phyloP scores from a whole-genome alignment of 2,888 invertebrate genomes.

The Drosophila robusta region DNA sequence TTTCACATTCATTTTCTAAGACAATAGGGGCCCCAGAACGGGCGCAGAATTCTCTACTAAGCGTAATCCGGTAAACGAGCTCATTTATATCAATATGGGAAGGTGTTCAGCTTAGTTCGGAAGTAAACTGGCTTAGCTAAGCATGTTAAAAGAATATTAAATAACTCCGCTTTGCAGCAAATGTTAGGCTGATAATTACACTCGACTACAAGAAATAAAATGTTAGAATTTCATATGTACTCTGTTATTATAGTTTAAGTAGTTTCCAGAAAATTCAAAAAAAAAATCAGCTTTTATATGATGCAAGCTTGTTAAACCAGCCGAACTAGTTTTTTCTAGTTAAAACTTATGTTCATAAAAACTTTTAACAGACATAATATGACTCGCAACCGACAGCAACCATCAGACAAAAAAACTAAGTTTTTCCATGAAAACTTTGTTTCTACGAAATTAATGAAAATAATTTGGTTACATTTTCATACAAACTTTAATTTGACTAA shows the following conservation, averaged over 20 bases:
- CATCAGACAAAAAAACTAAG: neutral
- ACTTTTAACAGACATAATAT: conserved; percentile 6
- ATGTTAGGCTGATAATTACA: conserved; percentile 9
- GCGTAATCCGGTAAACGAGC: conserved; percentile 13
- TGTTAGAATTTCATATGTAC: neutral
- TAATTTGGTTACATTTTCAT: neutral
- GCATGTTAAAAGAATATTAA: neutral
- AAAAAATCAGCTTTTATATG: neutral
- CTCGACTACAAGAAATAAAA: neutral
- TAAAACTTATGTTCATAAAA: conserved; percentile 8
- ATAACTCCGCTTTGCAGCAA: neutral
- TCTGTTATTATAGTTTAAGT: too few species aligned
- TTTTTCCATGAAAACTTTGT: conserved; percentile 1
- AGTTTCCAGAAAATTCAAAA: too few species aligned
- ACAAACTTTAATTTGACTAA: too few species aligned
- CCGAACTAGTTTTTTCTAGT: conserved; percentile 5
- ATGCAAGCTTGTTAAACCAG: conserved; percentile 7
- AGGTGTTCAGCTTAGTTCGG: neutral
- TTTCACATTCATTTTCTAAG: conserved; percentile 21
- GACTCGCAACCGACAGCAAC: neutral
- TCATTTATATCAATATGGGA: conserved; percentile 32
- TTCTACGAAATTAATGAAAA: neutral
- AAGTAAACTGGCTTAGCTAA: neutral
- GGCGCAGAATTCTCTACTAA: conserved; percentile 3
- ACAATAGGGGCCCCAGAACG: conserved; percentile 6